Conservation (phyloP, 2,113 vertebrate species). For the Pipra filicauda region DNA sequence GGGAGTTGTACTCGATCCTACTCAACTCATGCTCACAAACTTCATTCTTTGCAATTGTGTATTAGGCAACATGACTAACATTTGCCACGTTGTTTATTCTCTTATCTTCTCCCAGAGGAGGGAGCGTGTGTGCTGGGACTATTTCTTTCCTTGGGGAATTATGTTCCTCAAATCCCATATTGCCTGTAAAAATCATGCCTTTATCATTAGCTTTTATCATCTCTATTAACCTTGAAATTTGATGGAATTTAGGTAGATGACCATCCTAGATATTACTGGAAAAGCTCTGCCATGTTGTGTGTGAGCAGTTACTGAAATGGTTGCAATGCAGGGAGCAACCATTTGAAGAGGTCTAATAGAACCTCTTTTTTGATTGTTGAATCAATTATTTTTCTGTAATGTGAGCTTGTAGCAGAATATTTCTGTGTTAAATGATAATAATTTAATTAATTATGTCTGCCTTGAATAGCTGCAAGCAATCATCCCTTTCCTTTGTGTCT, state of each 20-base stretch:
- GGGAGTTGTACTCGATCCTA: not conserved
- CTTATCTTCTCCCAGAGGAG: not conserved
- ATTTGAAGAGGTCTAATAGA: not conserved
- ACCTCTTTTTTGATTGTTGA: not conserved
- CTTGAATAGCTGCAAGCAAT: not conserved
- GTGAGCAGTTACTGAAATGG: not conserved
- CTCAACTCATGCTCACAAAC: not conserved
- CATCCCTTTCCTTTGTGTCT: not conserved
- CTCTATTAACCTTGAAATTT: not conserved
- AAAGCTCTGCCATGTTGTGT: not conserved
- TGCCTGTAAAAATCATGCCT: not conserved
- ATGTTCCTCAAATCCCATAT: not conserved
- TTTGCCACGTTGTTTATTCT: conserved; percentile 38
- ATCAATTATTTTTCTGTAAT: not conserved
- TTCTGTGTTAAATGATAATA: not conserved
- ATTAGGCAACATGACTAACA: not conserved
- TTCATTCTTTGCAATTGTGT: not conserved
- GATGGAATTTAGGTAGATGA: not conserved
- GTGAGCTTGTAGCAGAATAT: not conserved
- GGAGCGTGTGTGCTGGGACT: not conserved
- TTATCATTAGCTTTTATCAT: not conserved
- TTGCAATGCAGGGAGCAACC: not conserved
- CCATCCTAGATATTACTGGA: accelerated
- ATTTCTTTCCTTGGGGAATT: not conserved
- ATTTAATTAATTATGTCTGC: not conserved